Percentiles rank a stretch among this genome's conserved stretches.
Evolutionary conservation across 2,797 vertebrate species (phyloP).

Genomic region (Mycteria americana): DNA sequence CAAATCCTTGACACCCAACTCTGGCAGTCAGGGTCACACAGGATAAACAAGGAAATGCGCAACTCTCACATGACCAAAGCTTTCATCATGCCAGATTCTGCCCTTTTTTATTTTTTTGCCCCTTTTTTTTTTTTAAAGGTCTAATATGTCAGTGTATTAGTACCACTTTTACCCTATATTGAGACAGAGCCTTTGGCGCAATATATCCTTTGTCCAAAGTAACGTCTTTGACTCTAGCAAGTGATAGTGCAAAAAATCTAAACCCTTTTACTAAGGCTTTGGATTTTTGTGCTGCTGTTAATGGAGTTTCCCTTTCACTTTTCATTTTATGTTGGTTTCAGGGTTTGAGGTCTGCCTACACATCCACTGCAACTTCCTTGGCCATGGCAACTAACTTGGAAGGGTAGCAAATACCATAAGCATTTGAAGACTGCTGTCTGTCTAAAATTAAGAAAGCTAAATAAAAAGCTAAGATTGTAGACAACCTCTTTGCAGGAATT

Average conservation of each 20-base stretch:
- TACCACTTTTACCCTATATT: background rate
- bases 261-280: background rate
- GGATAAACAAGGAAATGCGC: background rate
- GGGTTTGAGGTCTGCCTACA: background rate
- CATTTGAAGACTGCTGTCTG: background rate
- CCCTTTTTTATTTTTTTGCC: background rate
- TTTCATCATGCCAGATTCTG: background rate
- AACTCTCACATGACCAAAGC: background rate
- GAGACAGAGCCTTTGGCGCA: background rate
- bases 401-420: background rate
- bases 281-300: background rate
- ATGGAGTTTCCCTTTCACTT: background rate
- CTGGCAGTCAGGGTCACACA: background rate
- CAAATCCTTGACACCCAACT: background rate
- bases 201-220: background rate
- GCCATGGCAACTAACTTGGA: background rate
- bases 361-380: background rate
- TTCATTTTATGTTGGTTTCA: background rate
- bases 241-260: background rate
- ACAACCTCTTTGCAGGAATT: background rate
- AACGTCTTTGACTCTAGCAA: background rate
- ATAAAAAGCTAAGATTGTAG: background rate
- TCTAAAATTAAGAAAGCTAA: background rate
- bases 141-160: fast-evolving
- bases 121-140: background rate